phyloP scores from a whole-genome alignment of 2,797 vertebrate genomes.

The Bradypus variegatus region DNA sequence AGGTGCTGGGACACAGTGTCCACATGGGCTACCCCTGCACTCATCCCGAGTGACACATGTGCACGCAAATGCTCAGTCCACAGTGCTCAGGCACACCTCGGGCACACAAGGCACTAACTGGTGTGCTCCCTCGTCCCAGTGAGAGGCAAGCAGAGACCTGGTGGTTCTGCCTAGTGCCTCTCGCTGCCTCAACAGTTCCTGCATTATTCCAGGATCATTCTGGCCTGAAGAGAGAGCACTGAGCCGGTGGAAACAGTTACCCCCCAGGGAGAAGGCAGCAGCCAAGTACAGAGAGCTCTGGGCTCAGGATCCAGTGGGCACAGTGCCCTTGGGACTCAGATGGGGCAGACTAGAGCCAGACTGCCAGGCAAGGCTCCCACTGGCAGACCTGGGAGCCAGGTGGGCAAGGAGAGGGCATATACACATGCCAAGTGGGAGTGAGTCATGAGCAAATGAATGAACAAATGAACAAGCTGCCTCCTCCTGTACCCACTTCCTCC shows the following conservation, averaged over 20 bases:
- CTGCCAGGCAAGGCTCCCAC: conserved; percentile 8
- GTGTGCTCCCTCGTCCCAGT: background rate
- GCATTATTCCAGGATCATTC: background rate
- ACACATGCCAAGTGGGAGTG: background rate
- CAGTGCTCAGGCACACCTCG: accelerated
- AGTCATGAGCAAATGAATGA: background rate
- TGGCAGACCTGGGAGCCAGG: conserved; percentile 10
- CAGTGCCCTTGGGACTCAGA: conserved; percentile 28
- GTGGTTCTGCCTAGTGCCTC: background rate
- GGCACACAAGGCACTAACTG: accelerated
- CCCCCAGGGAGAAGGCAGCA: background rate
- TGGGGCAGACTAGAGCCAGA: conserved; percentile 33
- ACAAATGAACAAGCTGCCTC: background rate
- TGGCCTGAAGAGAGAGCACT: background rate
- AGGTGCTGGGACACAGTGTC: background rate
- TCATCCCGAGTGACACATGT: accelerated
- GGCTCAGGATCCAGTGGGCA: conserved; percentile 17
- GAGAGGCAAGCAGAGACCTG: background rate
- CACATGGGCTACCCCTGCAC: background rate
- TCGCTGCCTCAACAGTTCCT: background rate
- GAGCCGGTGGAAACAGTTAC: background rate
- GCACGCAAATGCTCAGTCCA: background rate
- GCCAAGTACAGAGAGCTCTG: conserved; percentile 5
- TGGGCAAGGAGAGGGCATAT: background rate
- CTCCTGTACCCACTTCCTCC: background rate